These are phyloP conservation scores for Acanthochromis polyacanthus DNA, from an alignment of 2,113 vertebrate genomes.

Conservation along the genomic window DNA sequence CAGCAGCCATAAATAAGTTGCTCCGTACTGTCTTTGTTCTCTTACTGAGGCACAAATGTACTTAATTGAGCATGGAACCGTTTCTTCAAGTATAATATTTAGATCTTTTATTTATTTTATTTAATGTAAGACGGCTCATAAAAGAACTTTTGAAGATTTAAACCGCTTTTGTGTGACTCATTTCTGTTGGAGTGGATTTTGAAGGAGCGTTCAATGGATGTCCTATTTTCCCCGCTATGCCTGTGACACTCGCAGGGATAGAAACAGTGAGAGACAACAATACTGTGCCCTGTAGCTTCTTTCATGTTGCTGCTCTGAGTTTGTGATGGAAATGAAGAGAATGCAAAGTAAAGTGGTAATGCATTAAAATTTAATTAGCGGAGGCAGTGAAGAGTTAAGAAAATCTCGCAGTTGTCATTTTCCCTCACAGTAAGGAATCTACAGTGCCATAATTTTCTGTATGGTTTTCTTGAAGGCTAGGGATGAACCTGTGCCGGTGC, in stretches of 20 bases:
- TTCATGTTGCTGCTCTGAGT: constrained; percentile 55
- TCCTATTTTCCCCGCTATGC: constrained; percentile 64
- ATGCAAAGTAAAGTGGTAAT: constrained; percentile 56
- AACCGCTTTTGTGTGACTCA: constrained; percentile 48
- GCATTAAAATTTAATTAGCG: constrained; percentile 68
- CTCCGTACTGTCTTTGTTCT: constrained; percentile 29
- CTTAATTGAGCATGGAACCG: constrained; percentile 35
- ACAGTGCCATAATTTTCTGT: constrained; percentile 2
- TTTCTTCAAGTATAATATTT: constrained; percentile 34
- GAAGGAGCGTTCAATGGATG: constrained; percentile 54
- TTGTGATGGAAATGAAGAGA: constrained; percentile 58
- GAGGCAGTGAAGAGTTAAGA: constrained; percentile 51
- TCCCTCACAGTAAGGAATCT: constrained; percentile 12
- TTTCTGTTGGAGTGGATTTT: constrained; percentile 55
- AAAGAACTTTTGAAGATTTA: constrained; percentile 33
- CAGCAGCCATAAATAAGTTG: constrained; percentile 61
- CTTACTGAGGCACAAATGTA: constrained; percentile 16
- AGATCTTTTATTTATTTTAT: constrained; percentile 16
- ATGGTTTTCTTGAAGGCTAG: constrained; percentile 16
- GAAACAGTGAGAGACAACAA: constrained; percentile 59
- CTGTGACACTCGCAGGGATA: constrained; percentile 39
- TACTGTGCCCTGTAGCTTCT: constrained; percentile 55
- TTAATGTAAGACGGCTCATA: constrained; percentile 26
- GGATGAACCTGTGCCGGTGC: constrained; percentile 5
- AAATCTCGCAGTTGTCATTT: constrained; percentile 49